Evolutionary conservation across 2,113 vertebrate genomes (phyloP), one percentile per base, ranked within the genome.

Genomic region (Tyto alba): DNA sequence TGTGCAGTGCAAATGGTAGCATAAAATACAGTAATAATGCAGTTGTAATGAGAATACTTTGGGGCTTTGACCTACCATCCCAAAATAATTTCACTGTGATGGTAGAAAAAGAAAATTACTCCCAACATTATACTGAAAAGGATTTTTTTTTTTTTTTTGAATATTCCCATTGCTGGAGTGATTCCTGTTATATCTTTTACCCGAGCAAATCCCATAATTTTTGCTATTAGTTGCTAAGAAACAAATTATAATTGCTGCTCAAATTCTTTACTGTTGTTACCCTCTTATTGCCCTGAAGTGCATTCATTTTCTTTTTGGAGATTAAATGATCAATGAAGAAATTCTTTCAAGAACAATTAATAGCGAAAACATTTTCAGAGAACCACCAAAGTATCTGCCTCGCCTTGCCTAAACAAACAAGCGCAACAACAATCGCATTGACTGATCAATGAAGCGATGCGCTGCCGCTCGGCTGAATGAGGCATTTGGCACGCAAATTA

Each of bases 161-260:
- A 4, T 91, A 96, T 94, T 96, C 94, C 96, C 97, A 83, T 79
- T 32, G 83, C 93, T 53, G 14, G 52, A 77, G 92, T 83, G 71
- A 73, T 89, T 74, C 93, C 68, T 92, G 63, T 90, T 95, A 59
- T 88, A 93, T 93, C 79, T 88, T 88, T 50, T 87, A 73, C 93
- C 88, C 41, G 6, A 94, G 88, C 92, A 96, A 97, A 92, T 96
- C 95, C 94, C 79, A 73, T 97, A 79, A 96, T 97, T 96, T 97
- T 95, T 79, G 88, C 96, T 97, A 91, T 98, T 96, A 96, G 97
- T 97, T 98, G 97, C 97, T 97, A 98, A 97, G 98, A 96, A 98
- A 98, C 97, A 96, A 96, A 95, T 97, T 93, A 94, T 92, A 96
- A 98, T 96, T 96, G 94, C 95, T 72, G 88, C 94, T 95, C 87